Conservation (phyloP, 2,888 invertebrate genomes). For the Aquatica leii region DNA sequence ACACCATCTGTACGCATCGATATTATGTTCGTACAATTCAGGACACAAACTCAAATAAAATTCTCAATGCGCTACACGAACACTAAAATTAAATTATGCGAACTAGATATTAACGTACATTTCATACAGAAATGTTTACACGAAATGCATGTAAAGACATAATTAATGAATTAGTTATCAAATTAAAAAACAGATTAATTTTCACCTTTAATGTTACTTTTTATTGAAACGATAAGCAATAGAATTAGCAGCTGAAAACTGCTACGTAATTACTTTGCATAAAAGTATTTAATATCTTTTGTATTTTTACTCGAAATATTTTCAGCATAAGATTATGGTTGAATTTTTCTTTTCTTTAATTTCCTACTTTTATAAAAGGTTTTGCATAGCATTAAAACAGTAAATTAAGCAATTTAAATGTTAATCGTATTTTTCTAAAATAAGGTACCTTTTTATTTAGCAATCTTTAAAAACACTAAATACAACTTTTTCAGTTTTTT, state of each 20-base stretch:
- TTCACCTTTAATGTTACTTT: too few species aligned
- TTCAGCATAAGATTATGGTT: constrained; percentile 1
- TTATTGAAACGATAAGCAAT: too few species aligned
- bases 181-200: too few species aligned
- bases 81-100: too few species aligned
- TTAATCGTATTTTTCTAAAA: constrained; percentile 14
- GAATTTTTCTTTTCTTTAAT: constrained; percentile 6
- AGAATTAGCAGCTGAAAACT: not conserved
- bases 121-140: too few species aligned
- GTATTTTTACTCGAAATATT: constrained; percentile 2
- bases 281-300: constrained; percentile 1
- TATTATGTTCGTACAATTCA: too few species aligned
- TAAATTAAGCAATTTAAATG: constrained; percentile 13
- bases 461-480: not conserved
- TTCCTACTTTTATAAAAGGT: constrained; percentile 8
- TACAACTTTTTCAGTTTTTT: not conserved
- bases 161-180: too few species aligned
- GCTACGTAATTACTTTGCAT: not conserved
- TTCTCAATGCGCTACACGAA: too few species aligned
- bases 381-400: constrained; percentile 12
- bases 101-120: too few species aligned
- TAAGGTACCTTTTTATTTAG: constrained; percentile 5
- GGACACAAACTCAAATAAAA: too few species aligned
- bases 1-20: too few species aligned
- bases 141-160: too few species aligned